Conservation (phyloP, 2,797 vertebrate genomes). For the Gymnothorax reevesii region DNA sequence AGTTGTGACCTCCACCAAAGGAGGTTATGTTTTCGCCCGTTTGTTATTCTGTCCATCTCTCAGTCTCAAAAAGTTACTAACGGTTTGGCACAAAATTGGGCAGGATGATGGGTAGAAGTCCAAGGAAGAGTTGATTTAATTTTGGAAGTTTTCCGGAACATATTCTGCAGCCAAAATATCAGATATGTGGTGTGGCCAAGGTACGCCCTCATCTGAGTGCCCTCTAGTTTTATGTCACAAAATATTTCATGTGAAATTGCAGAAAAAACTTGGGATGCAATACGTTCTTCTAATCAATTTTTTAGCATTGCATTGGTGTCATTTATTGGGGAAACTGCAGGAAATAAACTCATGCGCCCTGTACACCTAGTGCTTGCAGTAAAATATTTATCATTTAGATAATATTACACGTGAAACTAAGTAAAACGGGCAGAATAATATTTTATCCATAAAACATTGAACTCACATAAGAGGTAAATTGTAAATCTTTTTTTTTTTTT, state of each 20-base stretch:
- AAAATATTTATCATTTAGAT: too few relatives aligned
- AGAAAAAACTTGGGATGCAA: background rate
- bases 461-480: background rate
- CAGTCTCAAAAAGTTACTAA: too few relatives aligned
- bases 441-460: conserved; percentile 24
- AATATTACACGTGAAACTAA: background rate
- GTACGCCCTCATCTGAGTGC: too few relatives aligned
- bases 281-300: background rate
- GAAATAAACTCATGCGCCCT: background rate
- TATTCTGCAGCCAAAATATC: too few relatives aligned
- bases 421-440: conserved; percentile 27
- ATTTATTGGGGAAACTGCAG: background rate
- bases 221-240: background rate
- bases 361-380: too few relatives aligned
- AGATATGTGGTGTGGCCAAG: too few relatives aligned
- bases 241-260: background rate
- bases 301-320: background rate
- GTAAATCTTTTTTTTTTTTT: background rate
- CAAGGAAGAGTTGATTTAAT: too few relatives aligned
- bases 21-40: too few relatives aligned
- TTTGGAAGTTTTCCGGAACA: too few relatives aligned
- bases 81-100: too few relatives aligned
- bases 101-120: too few relatives aligned
- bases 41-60: too few relatives aligned
- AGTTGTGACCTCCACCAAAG: background rate